Evolutionary conservation across 1,140 invertebrate species (phyloP).

Genomic region (Kradibia gibbosae): DNA sequence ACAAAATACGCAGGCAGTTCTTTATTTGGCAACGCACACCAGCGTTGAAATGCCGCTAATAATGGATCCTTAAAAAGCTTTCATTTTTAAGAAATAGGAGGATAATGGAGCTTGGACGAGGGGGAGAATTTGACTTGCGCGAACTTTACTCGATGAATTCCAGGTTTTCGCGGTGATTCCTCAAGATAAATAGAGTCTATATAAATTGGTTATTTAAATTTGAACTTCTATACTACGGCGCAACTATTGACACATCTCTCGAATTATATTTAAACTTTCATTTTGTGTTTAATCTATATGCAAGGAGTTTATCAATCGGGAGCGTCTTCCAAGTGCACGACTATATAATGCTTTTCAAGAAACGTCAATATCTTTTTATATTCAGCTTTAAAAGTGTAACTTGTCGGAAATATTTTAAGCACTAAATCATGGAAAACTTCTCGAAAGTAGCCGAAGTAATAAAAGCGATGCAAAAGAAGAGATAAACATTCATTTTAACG

Average conservation of each 20-base stretch:
- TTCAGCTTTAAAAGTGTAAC: neutral
- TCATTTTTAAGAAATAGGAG: neutral
- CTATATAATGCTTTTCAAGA: neutral
- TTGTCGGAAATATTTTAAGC: constrained; percentile 5
- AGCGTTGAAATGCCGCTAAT: neutral
- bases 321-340: neutral
- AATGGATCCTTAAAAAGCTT: constrained; percentile 11
- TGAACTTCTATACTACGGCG: neutral
- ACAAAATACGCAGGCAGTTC: neutral
- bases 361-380: neutral
- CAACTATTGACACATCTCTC: neutral
- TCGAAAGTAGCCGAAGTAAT: neutral
- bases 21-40: neutral
- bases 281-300: neutral
- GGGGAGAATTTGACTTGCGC: neutral
- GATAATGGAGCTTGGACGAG: neutral
- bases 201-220: neutral
- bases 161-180: neutral
- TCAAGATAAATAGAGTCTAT: neutral
- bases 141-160: neutral
- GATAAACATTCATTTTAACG: constrained; percentile 4
- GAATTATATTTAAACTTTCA: neutral
- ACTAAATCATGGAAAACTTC: neutral
- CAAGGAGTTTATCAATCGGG: neutral
- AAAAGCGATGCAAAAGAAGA: neutral